Conservation (phyloP, 1,140 invertebrate species). For the Potamilus streckersoni region DNA sequence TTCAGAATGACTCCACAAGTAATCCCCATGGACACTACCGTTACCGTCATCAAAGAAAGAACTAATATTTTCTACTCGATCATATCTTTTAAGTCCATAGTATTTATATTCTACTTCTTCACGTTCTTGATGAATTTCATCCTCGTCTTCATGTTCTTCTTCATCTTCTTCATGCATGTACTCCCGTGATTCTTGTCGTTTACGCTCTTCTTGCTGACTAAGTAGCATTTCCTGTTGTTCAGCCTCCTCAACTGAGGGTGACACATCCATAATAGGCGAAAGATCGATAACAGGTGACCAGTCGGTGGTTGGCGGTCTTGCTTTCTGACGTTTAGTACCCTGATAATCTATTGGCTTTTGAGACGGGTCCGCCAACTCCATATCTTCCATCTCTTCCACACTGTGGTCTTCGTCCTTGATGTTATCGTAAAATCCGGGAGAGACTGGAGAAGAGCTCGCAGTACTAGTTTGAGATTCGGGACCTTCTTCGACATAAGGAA, state of each 20-base stretch:
- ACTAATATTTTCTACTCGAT: slow-evolving; percentile 61
- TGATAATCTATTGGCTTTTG: slow-evolving; percentile 66
- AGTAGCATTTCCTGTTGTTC: slow-evolving; percentile 69
- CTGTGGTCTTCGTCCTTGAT: slow-evolving; percentile 17
- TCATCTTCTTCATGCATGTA: slow-evolving; percentile 41
- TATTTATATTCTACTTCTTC: slow-evolving; percentile 36
- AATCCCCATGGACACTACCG: too few relatives aligned
- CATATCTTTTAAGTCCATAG: slow-evolving; percentile 52
- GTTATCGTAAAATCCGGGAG: slow-evolving; percentile 58
- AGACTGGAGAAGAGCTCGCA: slow-evolving; percentile 51
- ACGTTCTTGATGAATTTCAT: slow-evolving; percentile 17
- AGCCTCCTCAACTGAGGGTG: slow-evolving; percentile 70
- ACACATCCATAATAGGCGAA: slow-evolving; percentile 71
- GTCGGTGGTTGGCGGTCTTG: slow-evolving; percentile 63
- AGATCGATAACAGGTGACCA: slow-evolving; percentile 71
- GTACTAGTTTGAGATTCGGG: slow-evolving; percentile 56
- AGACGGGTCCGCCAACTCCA: slow-evolving; percentile 62
- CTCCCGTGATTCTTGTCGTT: slow-evolving; percentile 49
- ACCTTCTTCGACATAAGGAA: slow-evolving; percentile 34
- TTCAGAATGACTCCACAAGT: too few relatives aligned
- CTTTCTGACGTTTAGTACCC: slow-evolving; percentile 63
- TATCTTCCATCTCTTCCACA: slow-evolving; percentile 35
- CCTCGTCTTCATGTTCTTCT: slow-evolving; percentile 27
- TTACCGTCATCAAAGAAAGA: neutral
- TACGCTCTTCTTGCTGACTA: slow-evolving; percentile 56